A percentile compares a stretch with the other conserved stretches of the same genome.
phyloP scores from a whole-genome alignment of 2,113 vertebrate species.

The Proterorhinus semilunaris region DNA sequence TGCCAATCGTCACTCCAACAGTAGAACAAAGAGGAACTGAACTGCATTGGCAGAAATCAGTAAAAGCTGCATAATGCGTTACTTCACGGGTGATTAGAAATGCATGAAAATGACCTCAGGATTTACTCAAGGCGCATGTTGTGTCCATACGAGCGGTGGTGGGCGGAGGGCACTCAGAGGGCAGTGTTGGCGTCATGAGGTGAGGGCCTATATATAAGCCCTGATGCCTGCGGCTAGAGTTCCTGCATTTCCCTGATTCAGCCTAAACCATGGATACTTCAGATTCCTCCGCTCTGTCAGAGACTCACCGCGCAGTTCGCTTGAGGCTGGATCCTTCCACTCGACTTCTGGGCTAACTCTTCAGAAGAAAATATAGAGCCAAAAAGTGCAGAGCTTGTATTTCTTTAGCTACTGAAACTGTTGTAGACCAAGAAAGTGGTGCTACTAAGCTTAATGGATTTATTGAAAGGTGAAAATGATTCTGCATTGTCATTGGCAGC shows the following conservation, averaged over 20 bases:
- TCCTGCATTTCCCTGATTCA: conserved; percentile 57
- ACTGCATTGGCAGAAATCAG: too few relatives aligned
- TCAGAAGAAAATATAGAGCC: conserved; percentile 5
- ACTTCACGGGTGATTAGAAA: background rate
- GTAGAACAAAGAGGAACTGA: too few relatives aligned
- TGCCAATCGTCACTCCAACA: too few relatives aligned
- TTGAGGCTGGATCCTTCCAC: conserved; percentile 20
- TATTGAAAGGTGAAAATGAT: background rate
- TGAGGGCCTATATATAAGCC: conserved; percentile 48
- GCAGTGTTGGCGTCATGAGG: conserved; percentile 19
- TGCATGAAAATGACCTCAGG: conserved; percentile 13
- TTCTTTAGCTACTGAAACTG: background rate
- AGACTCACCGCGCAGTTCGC: conserved; percentile 7
- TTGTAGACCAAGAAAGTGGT: background rate
- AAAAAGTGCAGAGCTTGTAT: background rate
- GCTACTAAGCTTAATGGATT: background rate
- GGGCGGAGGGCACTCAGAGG: conserved; percentile 13
- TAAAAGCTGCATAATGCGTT: too few relatives aligned
- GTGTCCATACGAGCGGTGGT: conserved; percentile 21
- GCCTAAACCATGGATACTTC: conserved; percentile 53
- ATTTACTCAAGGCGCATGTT: conserved; percentile 19
- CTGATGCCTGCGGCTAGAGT: conserved; percentile 47
- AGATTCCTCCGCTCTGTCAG: conserved; percentile 39
- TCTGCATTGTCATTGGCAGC: too few relatives aligned
- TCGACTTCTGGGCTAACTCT: conserved; percentile 5